Evolutionary conservation across 2,113 vertebrate genomes (phyloP).

Genomic region (Electrona antarctica): DNA sequence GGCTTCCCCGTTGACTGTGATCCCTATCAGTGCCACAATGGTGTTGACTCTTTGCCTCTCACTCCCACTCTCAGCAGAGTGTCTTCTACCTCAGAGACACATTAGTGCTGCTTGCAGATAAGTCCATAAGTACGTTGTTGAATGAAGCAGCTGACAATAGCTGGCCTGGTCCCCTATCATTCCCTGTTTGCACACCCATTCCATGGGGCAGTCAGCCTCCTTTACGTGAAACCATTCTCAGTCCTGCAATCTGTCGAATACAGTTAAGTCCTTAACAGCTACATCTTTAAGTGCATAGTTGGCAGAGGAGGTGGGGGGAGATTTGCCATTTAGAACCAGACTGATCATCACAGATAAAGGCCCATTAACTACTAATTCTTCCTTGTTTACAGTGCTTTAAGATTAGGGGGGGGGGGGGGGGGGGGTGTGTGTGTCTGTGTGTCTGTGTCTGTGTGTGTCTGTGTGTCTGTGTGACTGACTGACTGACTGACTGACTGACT

Average conservation of each 20-base stretch:
- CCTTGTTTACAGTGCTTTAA: slow-evolving; percentile 64
- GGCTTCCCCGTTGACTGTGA: slow-evolving; percentile 8
- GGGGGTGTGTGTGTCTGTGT: slow-evolving; percentile 53
- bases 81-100: slow-evolving; percentile 12
- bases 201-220: neutral
- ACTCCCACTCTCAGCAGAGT: neutral
- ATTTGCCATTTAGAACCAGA: slow-evolving; percentile 29
- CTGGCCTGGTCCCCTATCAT: neutral
- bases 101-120: neutral
- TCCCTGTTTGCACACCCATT: slow-evolving; percentile 47
- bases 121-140: slow-evolving; percentile 8
- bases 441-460: neutral
- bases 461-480: slow-evolving; percentile 4
- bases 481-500: too few species aligned
- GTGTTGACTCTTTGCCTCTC: neutral
- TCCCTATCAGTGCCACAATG: slow-evolving; percentile 3
- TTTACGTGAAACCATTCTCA: slow-evolving; percentile 45
- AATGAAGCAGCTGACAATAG: neutral
- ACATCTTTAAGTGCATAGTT: slow-evolving; percentile 31
- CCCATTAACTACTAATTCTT: slow-evolving; percentile 77
- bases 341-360: slow-evolving; percentile 71
- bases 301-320: slow-evolving; percentile 10
- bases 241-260: slow-evolving; percentile 37
- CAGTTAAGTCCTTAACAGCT: slow-evolving; percentile 54
- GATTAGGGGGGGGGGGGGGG: too few species aligned